Percentiles rank a stretch among this genome's conserved stretches.
Evolutionary conservation across 1,140 invertebrate species (phyloP).

Genomic region (Psix sp.): DNA sequence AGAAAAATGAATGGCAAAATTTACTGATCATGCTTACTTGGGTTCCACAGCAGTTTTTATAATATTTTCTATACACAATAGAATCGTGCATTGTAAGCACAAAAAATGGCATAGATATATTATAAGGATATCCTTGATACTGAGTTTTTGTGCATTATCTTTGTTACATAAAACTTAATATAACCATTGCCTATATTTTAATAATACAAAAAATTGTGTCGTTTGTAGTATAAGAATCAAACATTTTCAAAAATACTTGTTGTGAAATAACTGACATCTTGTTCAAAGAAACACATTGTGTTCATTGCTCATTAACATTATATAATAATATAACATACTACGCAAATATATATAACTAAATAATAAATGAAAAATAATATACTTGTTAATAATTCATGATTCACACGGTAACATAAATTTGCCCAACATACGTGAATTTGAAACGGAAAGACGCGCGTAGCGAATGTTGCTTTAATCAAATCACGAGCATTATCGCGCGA

Average conservation of each 20-base stretch:
- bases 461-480: constrained; percentile 66
- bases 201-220: no score
- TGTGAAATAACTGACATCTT: no score
- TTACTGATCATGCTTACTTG: constrained; percentile 22
- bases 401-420: constrained; percentile 62
- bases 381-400: constrained; percentile 57
- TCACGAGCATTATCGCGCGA: constrained; percentile 68
- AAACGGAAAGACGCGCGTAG: constrained; percentile 59
- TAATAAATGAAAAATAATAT: constrained; percentile 13
- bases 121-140: constrained; percentile 57
- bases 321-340: no score
- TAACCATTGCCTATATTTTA: no score
- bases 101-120: constrained; percentile 62
- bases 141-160: constrained; percentile 49
- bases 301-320: no score
- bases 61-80: constrained; percentile 43
- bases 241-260: no score
- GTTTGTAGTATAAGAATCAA: no score
- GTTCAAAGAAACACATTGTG: no score
- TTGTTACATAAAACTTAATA: constrained; percentile 52
- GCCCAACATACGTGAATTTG: constrained; percentile 52
- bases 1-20: constrained; percentile 15
- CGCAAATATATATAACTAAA: no score
- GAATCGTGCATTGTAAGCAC: constrained; percentile 36
- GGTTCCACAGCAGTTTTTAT: constrained; percentile 40